phyloP scores from a whole-genome alignment of 2,888 invertebrate genomes.

The Eubasilissa splendida region DNA sequence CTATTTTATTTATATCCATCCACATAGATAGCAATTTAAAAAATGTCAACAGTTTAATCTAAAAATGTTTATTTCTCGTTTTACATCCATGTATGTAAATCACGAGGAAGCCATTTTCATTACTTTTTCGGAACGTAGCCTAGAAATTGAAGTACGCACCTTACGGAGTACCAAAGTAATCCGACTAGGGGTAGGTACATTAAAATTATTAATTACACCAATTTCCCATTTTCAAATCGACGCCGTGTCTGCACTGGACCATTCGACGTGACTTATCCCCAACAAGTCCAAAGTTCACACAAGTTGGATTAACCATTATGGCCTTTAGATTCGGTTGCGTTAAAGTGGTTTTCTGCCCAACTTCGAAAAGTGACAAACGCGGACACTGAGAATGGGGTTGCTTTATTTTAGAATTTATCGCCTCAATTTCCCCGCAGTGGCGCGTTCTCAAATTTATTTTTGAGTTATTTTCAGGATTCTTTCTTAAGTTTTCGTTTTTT shows the following conservation, averaged over 20 bases:
- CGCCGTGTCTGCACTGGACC: neutral
- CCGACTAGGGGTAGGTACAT: neutral
- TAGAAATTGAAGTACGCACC: no score
- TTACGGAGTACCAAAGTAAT: no score
- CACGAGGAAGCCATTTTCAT: no score
- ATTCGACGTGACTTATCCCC: neutral
- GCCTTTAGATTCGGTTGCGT: conserved; percentile 10
- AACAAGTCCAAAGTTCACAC: conserved; percentile 5
- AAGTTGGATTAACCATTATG: conserved; percentile 19
- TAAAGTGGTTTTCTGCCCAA: conserved; percentile 20
- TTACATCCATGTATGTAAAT: no score
- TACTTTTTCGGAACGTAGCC: no score
- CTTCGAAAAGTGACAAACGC: conserved; percentile 22
- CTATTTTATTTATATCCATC: no score
- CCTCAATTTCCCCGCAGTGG: conserved; percentile 10
- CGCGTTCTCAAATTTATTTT: neutral
- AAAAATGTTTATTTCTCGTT: no score
- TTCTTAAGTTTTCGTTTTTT: neutral
- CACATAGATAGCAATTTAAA: no score
- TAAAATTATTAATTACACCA: conserved; percentile 9
- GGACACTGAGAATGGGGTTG: neutral
- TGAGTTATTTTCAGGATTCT: neutral
- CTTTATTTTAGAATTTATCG: conserved; percentile 29
- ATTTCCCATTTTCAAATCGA: neutral
- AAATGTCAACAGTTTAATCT: no score